phyloP scores from a whole-genome alignment of 1,140 invertebrate species.

The Eciton burchellii region DNA sequence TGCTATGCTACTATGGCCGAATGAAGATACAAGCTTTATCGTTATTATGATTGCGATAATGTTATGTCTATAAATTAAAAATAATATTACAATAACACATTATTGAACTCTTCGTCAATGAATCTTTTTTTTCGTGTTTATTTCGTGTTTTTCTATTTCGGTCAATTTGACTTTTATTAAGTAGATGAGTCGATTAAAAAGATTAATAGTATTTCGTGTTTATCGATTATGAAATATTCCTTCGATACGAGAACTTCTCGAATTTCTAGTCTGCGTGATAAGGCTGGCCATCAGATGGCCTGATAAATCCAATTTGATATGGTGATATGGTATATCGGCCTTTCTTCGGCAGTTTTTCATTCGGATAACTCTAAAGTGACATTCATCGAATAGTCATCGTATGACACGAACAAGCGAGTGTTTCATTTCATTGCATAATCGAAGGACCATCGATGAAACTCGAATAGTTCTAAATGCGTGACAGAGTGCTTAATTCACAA shows the following conservation, averaged over 20 bases:
- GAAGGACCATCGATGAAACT: not conserved
- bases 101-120: not conserved
- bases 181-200: not conserved
- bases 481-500: not conserved
- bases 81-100: not conserved
- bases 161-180: not conserved
- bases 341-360: not conserved
- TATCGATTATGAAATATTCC: not conserved
- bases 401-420: not conserved
- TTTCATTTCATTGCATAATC: not conserved
- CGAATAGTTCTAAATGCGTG: not conserved
- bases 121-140: not conserved
- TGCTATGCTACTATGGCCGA: no score
- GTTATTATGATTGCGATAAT: no score
- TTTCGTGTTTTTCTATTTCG: not conserved
- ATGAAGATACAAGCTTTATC: no score
- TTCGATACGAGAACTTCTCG: constrained; percentile 7
- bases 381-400: not conserved
- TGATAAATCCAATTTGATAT: constrained; percentile 30
- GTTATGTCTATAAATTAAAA: not conserved
- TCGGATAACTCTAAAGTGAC: not conserved
- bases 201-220: not conserved
- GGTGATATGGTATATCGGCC: not conserved
- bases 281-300: not conserved
- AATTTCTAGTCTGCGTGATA: constrained; percentile 36